A percentile compares a stretch with the other conserved stretches of the same genome.
These are phyloP conservation scores for Drosophila nannoptera DNA, from an alignment of 1,140 invertebrate genomes.

Conservation along the genomic window DNA sequence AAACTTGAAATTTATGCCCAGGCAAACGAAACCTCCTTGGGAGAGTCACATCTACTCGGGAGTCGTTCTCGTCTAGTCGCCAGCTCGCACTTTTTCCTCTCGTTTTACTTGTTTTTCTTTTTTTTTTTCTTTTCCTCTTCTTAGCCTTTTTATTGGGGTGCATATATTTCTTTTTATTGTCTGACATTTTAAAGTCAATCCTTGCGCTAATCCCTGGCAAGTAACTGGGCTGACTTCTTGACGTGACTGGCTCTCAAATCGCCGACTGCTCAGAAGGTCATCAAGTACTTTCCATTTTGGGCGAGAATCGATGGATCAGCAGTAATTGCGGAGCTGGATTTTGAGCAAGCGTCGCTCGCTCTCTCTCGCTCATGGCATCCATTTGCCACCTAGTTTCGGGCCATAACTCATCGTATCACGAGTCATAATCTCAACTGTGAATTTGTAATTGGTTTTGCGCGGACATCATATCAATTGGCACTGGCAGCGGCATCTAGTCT, in stretches of 20 bases:
- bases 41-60: slow-evolving; percentile 9
- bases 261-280: slow-evolving; percentile 9
- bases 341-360: no score
- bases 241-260: slow-evolving; percentile 10
- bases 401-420: neutral
- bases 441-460: slow-evolving; percentile 37
- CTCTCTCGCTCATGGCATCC: no score
- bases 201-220: slow-evolving; percentile 68
- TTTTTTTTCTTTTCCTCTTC: neutral
- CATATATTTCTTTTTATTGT: slow-evolving; percentile 25
- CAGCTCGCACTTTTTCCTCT: slow-evolving; percentile 20
- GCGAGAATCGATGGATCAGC: no score
- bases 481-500: slow-evolving; percentile 3
- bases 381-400: neutral
- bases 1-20: slow-evolving; percentile 76
- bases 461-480: slow-evolving; percentile 39
- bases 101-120: slow-evolving; percentile 4
- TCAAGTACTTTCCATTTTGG: neutral
- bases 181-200: slow-evolving; percentile 72
- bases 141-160: neutral
- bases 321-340: no score
- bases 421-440: slow-evolving; percentile 1
- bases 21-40: slow-evolving; percentile 4
- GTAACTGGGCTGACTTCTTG: slow-evolving; percentile 64
- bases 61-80: slow-evolving; percentile 38